Conservation (phyloP, 2,113 vertebrate genomes). For the Microcebus griseorufus region DNA sequence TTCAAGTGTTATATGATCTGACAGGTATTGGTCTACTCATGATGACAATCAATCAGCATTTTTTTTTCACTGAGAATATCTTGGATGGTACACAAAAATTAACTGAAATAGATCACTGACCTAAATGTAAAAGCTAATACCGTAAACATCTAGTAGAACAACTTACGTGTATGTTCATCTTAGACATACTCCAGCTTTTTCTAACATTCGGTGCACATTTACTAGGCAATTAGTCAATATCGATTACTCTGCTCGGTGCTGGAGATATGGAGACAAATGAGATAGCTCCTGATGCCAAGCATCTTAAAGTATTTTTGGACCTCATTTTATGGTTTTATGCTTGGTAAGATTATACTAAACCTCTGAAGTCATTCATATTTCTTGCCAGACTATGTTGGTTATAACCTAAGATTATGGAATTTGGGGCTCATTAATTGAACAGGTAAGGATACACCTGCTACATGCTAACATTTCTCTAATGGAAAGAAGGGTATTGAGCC, state of each 20-base stretch:
- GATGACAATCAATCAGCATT: background rate
- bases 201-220: slow-evolving; percentile 41
- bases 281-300: background rate
- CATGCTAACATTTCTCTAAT: background rate
- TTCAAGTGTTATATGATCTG: background rate
- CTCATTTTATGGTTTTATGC: background rate
- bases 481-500: background rate
- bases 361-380: background rate
- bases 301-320: background rate
- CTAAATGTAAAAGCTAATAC: background rate
- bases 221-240: slow-evolving; percentile 49
- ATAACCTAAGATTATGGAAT: background rate
- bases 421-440: background rate
- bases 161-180: slow-evolving; percentile 1
- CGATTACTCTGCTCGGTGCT: background rate
- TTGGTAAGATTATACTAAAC: slow-evolving; percentile 13
- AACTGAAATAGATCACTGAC: slow-evolving; percentile 13
- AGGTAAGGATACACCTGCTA: background rate
- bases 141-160: background rate
- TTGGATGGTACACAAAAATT: slow-evolving; percentile 32
- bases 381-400: background rate
- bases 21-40: background rate
- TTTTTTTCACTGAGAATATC: slow-evolving; percentile 9
- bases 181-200: slow-evolving; percentile 22
- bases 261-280: background rate